phyloP scores from a whole-genome alignment of 2,113 vertebrate species.

The Anarhynchus alexandrinus region DNA sequence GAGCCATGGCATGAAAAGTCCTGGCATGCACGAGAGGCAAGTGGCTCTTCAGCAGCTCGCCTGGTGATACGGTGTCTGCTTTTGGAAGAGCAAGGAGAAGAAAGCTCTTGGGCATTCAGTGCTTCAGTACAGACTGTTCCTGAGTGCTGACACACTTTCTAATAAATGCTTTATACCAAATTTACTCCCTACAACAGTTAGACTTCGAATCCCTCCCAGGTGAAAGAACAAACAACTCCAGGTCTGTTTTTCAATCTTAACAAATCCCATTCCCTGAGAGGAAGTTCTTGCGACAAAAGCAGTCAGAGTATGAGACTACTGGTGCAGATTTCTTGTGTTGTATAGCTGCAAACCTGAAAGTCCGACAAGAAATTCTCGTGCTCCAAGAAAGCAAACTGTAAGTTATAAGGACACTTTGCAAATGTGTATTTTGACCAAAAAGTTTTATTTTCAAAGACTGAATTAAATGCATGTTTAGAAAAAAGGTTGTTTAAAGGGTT shows the following conservation, averaged over 20 bases:
- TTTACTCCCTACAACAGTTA: neutral
- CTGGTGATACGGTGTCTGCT: fast-evolving
- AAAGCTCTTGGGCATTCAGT: neutral
- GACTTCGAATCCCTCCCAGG: neutral
- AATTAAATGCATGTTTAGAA: neutral
- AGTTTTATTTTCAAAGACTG: neutral
- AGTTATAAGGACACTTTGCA: neutral
- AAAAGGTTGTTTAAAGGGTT: neutral
- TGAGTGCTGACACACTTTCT: neutral
- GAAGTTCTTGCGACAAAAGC: neutral
- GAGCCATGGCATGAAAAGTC: neutral
- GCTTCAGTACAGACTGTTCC: neutral
- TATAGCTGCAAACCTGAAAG: neutral
- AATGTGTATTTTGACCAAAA: neutral
- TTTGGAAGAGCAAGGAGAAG: neutral
- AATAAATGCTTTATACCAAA: neutral
- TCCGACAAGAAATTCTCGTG: neutral
- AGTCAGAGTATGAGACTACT: neutral
- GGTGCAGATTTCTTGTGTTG: neutral
- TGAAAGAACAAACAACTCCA: neutral
- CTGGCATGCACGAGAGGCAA: fast-evolving
- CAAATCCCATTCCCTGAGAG: neutral
- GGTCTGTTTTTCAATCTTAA: neutral
- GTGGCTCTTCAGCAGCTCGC: neutral
- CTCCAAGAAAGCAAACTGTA: neutral